phyloP scores from a whole-genome alignment of 2,888 invertebrate species.

The Diarsia mendica region DNA sequence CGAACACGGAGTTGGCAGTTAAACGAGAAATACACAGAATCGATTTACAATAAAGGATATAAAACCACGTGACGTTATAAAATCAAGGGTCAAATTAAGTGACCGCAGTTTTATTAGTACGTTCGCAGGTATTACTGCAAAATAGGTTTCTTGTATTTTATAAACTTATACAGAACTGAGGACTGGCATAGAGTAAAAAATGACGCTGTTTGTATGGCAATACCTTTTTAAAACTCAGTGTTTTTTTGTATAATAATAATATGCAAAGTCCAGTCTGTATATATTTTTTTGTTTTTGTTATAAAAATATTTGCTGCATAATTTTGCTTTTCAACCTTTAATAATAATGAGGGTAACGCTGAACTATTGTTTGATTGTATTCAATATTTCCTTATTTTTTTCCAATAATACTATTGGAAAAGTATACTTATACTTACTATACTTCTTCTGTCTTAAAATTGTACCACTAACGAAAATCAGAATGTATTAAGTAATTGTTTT shows the following conservation, averaged over 20 bases:
- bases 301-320: too few species aligned
- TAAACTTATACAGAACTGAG: conserved; percentile 2
- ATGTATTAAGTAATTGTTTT: neutral
- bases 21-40: conserved; percentile 64
- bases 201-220: conserved; percentile 2
- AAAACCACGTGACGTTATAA: conserved; percentile 56
- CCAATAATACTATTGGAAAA: too few species aligned
- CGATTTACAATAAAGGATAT: conserved; percentile 64
- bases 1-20: conserved; percentile 49
- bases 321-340: too few species aligned
- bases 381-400: too few species aligned
- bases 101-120: conserved; percentile 59
- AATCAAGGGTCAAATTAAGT: conserved; percentile 59
- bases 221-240: too few species aligned
- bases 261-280: too few species aligned
- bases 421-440: too few species aligned
- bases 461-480: neutral
- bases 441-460: too few species aligned
- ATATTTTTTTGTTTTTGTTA: too few species aligned
- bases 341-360: too few species aligned
- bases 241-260: too few species aligned
- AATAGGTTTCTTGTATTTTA: conserved; percentile 43
- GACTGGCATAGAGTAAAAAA: neutral
- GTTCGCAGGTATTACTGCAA: conserved; percentile 24
- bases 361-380: too few species aligned